Evolutionary conservation across 1,140 invertebrate species (phyloP), one percentile per base, ranked within the genome.

Genomic region (Parasteatoda tepidariorum): DNA sequence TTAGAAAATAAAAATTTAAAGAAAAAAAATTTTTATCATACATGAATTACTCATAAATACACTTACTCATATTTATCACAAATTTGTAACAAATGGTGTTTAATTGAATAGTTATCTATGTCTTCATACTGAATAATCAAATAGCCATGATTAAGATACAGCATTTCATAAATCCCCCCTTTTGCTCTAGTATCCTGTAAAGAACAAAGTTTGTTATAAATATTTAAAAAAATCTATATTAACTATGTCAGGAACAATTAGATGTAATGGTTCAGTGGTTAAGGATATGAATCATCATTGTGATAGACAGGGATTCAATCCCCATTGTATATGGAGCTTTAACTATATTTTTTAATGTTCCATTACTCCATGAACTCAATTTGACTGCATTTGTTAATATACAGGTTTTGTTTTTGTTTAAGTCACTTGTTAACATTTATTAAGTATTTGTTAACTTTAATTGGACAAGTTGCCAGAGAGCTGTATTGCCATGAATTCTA

Each of bases 111-210:
- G 2, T 24, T 2, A 57, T 79, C 75, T 41, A 79, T 57, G 34
- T 79, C 75, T 79, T 79, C 75, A 68, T 79, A 79, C 57, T 79
- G 75, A 34, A 79, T 66, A 15, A 79, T 67, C 13, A 79, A 68
- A 79, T 79, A 64, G 28, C 75, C 54, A 33, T 41, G 24, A 33
- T 33, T 22, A 24, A 18, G 22, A 22, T 67, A 30, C 6, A 55
- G 48, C 30, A 79, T 22, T 9, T 79, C 75, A 24, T 55, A 33
- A 13, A 79, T 13, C 6, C 75, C 75, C 18, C 33, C 31, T 48
- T 38, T 67, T n/a, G 64, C 31, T 54, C 75, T 30, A 1, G 54
- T 13, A 68, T 79, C 41, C 75, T 79, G 9, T 48, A 34, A 22
- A 64, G 24, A 28, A 7, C 18, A 18, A 48, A 48, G 7, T 48